Base-by-base conservation (phyloP, 2,888 invertebrate genomes). In the Timandra comae region DNA sequence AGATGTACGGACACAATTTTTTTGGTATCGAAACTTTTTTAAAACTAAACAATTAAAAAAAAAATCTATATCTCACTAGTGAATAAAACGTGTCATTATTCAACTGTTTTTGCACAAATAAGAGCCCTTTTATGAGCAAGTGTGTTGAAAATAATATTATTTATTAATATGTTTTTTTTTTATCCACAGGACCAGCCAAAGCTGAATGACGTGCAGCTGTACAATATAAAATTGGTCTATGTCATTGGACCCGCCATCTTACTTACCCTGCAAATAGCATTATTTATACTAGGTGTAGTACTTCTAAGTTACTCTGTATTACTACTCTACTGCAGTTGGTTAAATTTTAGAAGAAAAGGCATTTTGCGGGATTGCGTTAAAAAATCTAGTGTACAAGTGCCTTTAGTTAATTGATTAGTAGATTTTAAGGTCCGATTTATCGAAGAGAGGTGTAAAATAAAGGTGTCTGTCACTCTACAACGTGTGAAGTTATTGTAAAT, bases 351-450 rank as follows among this genome's bases (percentile, higher is more conserved):
- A 7, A 5, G 25, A 8, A 19, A 16, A 16, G 5, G 12, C n/a
- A 24, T 33, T 2, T 9, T 5, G 7, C 3, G 6, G 11, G 11
- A 11, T 10, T 1, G 6, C 22, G 28, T 4, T 3, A 31, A 43
- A 27, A 32, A 32, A 8, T 7, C 7, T 8, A 23, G 16, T n/a
- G 32, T 29, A 12, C 28, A 35, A 6, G 6, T 10, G 20, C 54
- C 54, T 6, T 36, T 56, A 3, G 40, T 52, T 36, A 4, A 10
- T 16, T 28, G n/a, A n/a, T n/a, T n/a, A n/a, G n/a, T n/a, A n/a
- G n/a, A n/a, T n/a, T n/a, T n/a, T n/a, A n/a, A n/a, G n/a, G n/a
- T n/a, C n/a, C n/a, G n/a, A n/a, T n/a, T n/a, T n/a, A n/a, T n/a
- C n/a, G n/a, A n/a, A n/a, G n/a, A n/a, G n/a, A n/a, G n/a, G n/a